phyloP scores from a whole-genome alignment of 2,888 invertebrate genomes.

The Eupithecia subumbrata region DNA sequence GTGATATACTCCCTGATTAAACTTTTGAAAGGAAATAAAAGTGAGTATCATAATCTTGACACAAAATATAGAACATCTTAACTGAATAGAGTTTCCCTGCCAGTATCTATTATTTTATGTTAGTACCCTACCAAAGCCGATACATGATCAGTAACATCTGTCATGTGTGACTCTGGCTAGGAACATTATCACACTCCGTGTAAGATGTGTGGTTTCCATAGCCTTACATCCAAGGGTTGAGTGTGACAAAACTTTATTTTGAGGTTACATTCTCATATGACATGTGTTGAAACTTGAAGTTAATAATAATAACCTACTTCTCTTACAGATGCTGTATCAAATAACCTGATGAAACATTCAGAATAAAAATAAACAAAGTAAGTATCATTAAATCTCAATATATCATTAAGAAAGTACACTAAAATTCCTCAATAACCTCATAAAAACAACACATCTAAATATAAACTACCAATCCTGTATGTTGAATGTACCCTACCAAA shows the following conservation, averaged over 20 bases:
- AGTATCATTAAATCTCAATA: not conserved
- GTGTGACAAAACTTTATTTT: conserved; percentile 61
- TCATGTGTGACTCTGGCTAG: conserved; percentile 80
- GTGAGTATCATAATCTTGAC: not conserved
- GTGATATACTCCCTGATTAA: not conserved
- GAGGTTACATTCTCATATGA: not conserved
- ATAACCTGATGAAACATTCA: not conserved
- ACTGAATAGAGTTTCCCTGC: not conserved
- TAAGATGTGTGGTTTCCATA: conserved; percentile 69
- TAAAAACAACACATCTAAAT: too few species aligned
- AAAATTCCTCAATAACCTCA: too few species aligned
- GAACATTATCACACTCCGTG: conserved; percentile 78
- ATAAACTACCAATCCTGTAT: not conserved
- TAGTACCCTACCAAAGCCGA: conserved; percentile 81
- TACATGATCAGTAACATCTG: conserved; percentile 64
- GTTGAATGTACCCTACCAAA: conserved; percentile 75
- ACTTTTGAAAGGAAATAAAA: not conserved
- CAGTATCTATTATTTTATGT: not conserved
- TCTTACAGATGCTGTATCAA: not conserved
- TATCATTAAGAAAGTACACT: not conserved
- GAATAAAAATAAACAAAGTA: not conserved
- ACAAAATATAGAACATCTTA: not conserved
- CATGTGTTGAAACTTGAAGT: not conserved
- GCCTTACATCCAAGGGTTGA: conserved; percentile 75
- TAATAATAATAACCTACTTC: not conserved